phyloP scores from a whole-genome alignment of 2,797 vertebrate genomes.

The Anguilla megastoma region DNA sequence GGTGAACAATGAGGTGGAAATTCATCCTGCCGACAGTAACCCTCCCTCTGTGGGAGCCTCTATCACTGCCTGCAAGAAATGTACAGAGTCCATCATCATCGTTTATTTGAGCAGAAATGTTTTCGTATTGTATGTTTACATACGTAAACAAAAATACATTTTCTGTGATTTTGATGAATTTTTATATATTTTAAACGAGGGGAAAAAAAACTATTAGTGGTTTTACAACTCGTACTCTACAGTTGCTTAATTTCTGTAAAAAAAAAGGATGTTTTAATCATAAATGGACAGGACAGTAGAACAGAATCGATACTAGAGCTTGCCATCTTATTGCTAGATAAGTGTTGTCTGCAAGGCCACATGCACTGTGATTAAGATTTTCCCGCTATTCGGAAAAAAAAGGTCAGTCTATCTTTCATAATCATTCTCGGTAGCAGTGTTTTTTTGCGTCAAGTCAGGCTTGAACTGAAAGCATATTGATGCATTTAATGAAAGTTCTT shows the following conservation, averaged over 20 bases:
- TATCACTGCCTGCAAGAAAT: not conserved
- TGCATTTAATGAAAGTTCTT: not conserved
- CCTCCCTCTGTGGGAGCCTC: not conserved
- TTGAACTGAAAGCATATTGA: not conserved
- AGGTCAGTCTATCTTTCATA: not conserved
- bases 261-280: not conserved
- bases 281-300: not conserved
- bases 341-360: not conserved
- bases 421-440: not conserved
- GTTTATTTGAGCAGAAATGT: slow-evolving; percentile 21
- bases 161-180: not conserved
- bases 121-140: not conserved
- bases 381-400: not conserved
- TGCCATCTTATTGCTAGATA: not conserved
- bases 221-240: not conserved
- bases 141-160: not conserved
- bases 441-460: not conserved
- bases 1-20: not conserved
- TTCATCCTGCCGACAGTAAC: not conserved
- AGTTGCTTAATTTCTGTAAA: not conserved
- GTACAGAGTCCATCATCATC: not conserved
- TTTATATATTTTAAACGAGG: not conserved
- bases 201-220: not conserved
- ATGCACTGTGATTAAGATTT: not conserved
- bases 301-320: not conserved